Base-by-base conservation (phyloP, 2,888 invertebrate species). In the Andrena praecox region DNA sequence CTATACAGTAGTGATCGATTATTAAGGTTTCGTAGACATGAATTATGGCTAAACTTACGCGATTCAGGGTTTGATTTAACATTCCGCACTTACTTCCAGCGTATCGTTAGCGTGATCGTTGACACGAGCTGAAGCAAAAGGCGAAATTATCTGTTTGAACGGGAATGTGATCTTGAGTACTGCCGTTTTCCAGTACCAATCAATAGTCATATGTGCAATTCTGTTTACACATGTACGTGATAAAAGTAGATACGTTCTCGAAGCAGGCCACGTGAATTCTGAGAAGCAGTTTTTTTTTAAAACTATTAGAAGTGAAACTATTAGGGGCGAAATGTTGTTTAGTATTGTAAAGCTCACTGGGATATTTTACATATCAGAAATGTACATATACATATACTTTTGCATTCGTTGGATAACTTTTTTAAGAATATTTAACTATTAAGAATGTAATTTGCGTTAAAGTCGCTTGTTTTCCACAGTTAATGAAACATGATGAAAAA, bases 21-120 rank as follows among this genome's bases (percentile, higher is more conserved):
- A 76, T 73, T 77, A 77, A 42, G 56, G n/a, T 75, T 27, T 64
- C 76, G 75, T 79, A 80, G 82, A 63, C 71, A 68, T 80, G 85
- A 87, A 83, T 88, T 90, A 86, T 84, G 69, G 81, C 56, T 10
- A 33, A 80, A 75, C 52, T 67, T 59, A 42, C 48, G 35, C 71
- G 64, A 73, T 84, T 82, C 83, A 84, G 60, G 62, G 52, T 33
- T 75, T 64, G 77, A 35, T 82, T 29, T 54, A 56, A 68, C 74
- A 50, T 80, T 33, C 42, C 24, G 12, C 54, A 16, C 56, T 50
- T 59, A 50, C 16, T 70, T 68, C 59, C 33, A 33, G 42, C 68
- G 31, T 79, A 82, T 85, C 69, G 33, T 56, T 60, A 7, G 8
- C 52, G 59, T 5, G 33, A 82, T 84, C 67, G 75, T 73, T 52